Evolutionary conservation across 2,113 vertebrate genomes (phyloP).

Genomic region (Elgaria multicarinata): DNA sequence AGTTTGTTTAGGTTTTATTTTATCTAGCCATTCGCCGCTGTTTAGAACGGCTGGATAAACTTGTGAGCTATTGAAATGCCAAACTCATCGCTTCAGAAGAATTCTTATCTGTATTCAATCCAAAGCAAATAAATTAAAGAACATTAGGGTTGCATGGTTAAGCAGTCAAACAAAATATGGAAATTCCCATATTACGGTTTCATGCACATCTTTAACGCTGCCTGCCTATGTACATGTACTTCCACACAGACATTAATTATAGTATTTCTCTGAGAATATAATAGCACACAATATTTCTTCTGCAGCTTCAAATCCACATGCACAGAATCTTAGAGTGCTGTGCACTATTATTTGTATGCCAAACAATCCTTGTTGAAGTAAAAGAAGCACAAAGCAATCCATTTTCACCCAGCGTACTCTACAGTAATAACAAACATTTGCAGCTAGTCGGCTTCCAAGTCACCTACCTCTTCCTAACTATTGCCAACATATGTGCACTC

Average conservation of each 20-base stretch:
- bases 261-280: constrained; percentile 38
- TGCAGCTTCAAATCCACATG: constrained; percentile 24
- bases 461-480: constrained; percentile 25
- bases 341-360: constrained; percentile 18
- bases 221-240: not conserved
- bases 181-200: constrained; percentile 3
- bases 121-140: constrained; percentile 1
- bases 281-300: not conserved
- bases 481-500: not conserved
- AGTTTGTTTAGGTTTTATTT: not conserved
- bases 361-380: constrained; percentile 20
- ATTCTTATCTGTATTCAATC: not conserved
- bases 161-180: not conserved
- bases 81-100: not conserved
- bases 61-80: not conserved
- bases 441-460: constrained; percentile 34
- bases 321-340: not conserved
- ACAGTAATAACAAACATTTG: constrained; percentile 40
- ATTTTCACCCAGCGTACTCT: constrained; percentile 29
- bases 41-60: not conserved
- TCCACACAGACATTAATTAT: constrained; percentile 25
- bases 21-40: not conserved
- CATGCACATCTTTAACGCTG: constrained; percentile 28
- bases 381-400: constrained; percentile 32
- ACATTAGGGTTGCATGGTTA: not conserved